phyloP scores from a whole-genome alignment of 2,113 vertebrate genomes.

The Eurypyga helias region DNA sequence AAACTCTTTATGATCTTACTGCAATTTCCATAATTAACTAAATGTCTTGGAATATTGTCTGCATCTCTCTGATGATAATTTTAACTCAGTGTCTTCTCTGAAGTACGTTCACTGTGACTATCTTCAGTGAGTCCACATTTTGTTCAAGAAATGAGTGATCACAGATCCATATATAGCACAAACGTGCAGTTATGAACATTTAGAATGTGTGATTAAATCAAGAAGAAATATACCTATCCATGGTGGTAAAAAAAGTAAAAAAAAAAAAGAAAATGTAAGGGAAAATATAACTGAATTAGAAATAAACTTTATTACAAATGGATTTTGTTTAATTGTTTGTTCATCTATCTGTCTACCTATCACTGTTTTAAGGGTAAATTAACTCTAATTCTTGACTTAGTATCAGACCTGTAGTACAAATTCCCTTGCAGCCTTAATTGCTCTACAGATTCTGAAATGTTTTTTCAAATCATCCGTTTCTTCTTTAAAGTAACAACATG shows the following conservation, averaged over 20 bases:
- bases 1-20: not conserved
- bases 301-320: not conserved
- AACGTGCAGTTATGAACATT: not conserved
- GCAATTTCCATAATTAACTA: not conserved
- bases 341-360: not conserved
- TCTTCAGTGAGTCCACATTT: not conserved
- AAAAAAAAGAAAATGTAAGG: not conserved
- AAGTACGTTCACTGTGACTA: not conserved
- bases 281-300: not conserved
- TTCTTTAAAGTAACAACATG: not conserved
- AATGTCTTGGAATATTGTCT: not conserved
- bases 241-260: rapidly evolving
- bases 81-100: not conserved
- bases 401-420: not conserved
- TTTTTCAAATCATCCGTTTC: not conserved
- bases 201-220: not conserved
- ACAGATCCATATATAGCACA: not conserved
- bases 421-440: not conserved
- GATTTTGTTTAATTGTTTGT: not conserved
- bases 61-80: not conserved
- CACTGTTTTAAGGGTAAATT: not conserved
- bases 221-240: not conserved
- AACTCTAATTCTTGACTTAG: rapidly evolving
- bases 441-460: not conserved
- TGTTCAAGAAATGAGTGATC: not conserved